phyloP scores from a whole-genome alignment of 2,113 vertebrate species.

The Chlorodrepanis virens region DNA sequence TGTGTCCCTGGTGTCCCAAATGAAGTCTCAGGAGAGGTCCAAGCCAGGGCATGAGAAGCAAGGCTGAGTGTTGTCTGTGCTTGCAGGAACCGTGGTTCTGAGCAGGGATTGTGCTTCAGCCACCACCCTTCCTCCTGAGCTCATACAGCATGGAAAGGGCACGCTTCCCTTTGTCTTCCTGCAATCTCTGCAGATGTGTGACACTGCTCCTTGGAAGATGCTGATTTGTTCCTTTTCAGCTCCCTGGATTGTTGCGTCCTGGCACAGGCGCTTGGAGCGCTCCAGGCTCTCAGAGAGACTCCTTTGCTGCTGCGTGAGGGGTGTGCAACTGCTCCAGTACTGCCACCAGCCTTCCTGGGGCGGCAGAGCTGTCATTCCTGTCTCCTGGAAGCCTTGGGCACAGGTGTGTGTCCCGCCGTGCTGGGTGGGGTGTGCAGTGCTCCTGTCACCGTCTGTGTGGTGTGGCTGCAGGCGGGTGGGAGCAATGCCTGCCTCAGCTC shows the following conservation, averaged over 20 bases:
- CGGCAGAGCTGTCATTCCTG: neutral
- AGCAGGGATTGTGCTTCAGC: neutral
- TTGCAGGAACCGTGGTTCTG: neutral
- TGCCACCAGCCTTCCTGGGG: neutral
- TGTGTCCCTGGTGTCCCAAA: neutral
- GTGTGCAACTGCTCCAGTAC: neutral
- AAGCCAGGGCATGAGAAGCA: neutral
- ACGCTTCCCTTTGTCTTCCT: neutral
- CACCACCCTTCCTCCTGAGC: neutral
- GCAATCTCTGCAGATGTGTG: neutral
- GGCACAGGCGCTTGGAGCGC: neutral
- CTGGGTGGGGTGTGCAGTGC: neutral
- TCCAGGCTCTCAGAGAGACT: neutral
- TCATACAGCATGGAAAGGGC: neutral
- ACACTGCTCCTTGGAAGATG: neutral
- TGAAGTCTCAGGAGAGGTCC: neutral
- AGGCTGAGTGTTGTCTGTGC: neutral
- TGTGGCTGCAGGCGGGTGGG: rapidly evolving
- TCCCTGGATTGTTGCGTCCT: neutral
- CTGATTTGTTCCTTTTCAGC: neutral
- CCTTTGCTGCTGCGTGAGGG: neutral
- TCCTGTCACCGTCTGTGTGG: neutral
- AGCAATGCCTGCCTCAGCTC: neutral
- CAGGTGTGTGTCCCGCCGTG: neutral
- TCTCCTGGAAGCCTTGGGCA: neutral